phyloP scores from a whole-genome alignment of 2,888 invertebrate genomes.

The Anarsia innoxiella region DNA sequence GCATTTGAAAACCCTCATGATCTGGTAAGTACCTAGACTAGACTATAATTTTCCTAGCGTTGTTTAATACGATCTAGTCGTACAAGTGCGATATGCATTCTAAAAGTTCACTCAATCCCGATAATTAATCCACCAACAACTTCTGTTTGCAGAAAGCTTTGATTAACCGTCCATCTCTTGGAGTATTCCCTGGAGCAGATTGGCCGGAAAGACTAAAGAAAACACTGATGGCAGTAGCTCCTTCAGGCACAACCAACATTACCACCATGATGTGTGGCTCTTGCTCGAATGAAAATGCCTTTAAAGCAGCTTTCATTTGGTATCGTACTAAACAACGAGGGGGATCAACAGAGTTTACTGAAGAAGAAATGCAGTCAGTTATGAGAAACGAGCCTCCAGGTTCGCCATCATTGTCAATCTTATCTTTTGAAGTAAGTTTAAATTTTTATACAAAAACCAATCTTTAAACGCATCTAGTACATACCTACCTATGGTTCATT shows the following conservation, averaged over 20 bases:
- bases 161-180: slow-evolving; percentile 78
- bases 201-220: not conserved
- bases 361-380: not conserved
- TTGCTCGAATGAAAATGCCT: slow-evolving; percentile 1
- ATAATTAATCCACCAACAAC: too few species aligned
- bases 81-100: too few species aligned
- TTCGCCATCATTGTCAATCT: not conserved
- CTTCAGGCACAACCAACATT: not conserved
- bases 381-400: not conserved
- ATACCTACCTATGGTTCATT: too few species aligned
- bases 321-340: not conserved
- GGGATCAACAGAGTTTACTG: not conserved
- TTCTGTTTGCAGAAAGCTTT: not conserved
- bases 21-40: not conserved
- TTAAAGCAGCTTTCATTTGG: not conserved
- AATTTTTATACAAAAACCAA: too few species aligned
- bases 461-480: too few species aligned
- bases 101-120: too few species aligned
- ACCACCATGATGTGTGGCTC: not conserved
- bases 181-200: slow-evolving; percentile 12
- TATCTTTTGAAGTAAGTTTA: not conserved
- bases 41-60: not conserved
- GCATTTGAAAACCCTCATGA: not conserved
- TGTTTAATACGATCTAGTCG: too few species aligned
- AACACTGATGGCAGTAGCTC: not conserved